Evolutionary conservation across 2,888 invertebrate species (phyloP).

Genomic region (Rhorus exstirpatorius): DNA sequence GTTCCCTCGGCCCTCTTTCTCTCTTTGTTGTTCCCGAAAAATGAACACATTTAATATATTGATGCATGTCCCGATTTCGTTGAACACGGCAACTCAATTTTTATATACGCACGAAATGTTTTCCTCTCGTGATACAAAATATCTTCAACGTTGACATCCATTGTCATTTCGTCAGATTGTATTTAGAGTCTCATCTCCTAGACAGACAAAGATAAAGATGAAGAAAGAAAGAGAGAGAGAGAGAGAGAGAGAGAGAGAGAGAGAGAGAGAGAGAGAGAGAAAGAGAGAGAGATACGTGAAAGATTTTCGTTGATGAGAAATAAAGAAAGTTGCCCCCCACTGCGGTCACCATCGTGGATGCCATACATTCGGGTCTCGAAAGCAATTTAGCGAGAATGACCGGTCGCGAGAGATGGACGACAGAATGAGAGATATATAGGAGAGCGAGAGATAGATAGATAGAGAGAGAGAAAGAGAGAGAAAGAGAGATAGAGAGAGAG

Average conservation of each 20-base stretch:
- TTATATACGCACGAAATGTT: slow-evolving; percentile 1
- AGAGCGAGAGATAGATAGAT: slow-evolving; percentile 7
- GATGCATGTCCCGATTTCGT: not conserved
- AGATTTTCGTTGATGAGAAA: slow-evolving; percentile 50
- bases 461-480: slow-evolving; percentile 25
- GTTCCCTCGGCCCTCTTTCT: not conserved
- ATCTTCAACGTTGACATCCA: not conserved
- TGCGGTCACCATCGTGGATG: slow-evolving; percentile 47
- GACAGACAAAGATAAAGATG: too few species aligned
- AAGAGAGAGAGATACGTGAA: not conserved
- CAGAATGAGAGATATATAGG: not conserved
- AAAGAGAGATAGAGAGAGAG: not conserved
- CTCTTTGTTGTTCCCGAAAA: slow-evolving; percentile 4
- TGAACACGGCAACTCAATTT: slow-evolving; percentile 10
- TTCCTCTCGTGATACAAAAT: not conserved
- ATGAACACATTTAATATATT: slow-evolving; percentile 25
- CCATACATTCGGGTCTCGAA: slow-evolving; percentile 56
- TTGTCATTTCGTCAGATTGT: slow-evolving; percentile 11
- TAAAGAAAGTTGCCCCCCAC: slow-evolving; percentile 52
- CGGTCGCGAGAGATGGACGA: slow-evolving; percentile 21
- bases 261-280: not conserved
- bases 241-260: not conserved
- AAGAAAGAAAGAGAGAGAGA: not conserved
- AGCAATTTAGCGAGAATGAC: slow-evolving; percentile 54
- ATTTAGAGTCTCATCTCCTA: not conserved